Conservation (phyloP, 2,888 invertebrate species). For the Achlya flavicornis region DNA sequence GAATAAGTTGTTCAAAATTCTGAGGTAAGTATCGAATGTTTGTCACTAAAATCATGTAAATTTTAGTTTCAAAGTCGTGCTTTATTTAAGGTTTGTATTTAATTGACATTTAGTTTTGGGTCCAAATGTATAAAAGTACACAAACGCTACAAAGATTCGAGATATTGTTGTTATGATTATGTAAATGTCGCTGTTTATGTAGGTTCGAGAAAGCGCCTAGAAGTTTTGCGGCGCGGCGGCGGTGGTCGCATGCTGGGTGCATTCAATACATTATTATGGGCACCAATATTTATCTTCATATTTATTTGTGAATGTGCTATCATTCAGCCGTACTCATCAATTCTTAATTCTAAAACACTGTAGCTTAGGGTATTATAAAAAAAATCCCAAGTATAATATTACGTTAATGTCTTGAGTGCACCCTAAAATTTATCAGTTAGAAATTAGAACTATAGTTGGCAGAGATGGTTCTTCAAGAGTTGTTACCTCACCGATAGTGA, state of each 20-base stretch:
- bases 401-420: constrained; percentile 59
- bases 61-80: background rate
- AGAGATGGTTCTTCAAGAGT: constrained; percentile 74
- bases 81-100: constrained; percentile 2
- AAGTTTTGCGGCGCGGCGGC: constrained; percentile 40
- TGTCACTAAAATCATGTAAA: background rate
- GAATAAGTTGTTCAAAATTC: background rate
- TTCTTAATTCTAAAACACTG: background rate
- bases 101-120: constrained; percentile 38
- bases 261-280: constrained; percentile 39
- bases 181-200: constrained; percentile 23
- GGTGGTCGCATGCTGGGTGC: constrained; percentile 48
- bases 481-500: constrained; percentile 82
- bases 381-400: background rate
- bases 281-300: constrained; percentile 1
- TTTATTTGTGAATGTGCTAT: background rate
- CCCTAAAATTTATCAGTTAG: constrained; percentile 66
- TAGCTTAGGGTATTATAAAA: no score
- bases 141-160: constrained; percentile 19
- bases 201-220: constrained; percentile 30
- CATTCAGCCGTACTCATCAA: background rate
- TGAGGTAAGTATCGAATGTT: background rate
- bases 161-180: constrained; percentile 18
- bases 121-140: constrained; percentile 38
- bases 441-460: constrained; percentile 70